Evolutionary conservation across 1,140 invertebrate genomes (phyloP).

Genomic region (Drosophila burlai): DNA sequence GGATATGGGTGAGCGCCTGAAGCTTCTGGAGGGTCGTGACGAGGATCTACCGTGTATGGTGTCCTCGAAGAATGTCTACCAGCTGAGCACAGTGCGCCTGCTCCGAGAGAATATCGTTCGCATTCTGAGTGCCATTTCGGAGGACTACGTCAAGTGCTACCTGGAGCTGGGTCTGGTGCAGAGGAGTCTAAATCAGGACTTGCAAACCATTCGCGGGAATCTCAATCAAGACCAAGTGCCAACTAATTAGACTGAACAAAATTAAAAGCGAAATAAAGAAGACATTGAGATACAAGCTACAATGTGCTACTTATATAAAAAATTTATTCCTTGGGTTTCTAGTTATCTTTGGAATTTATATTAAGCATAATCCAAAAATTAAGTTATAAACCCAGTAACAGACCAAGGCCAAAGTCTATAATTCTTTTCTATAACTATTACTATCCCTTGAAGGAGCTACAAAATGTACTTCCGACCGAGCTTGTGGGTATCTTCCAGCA

Average conservation of each 20-base stretch:
- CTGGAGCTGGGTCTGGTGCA: slow-evolving; percentile 2
- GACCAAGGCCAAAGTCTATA: background rate
- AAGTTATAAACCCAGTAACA: background rate
- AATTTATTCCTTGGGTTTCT: background rate
- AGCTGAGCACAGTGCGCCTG: slow-evolving; percentile 45
- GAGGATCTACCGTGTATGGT: slow-evolving; percentile 51
- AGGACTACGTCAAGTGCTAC: slow-evolving; percentile 3
- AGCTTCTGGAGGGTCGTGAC: slow-evolving; percentile 44
- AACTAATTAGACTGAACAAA: background rate
- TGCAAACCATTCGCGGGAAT: background rate
- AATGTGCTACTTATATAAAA: too few species aligned
- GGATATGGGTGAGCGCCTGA: slow-evolving; percentile 44
- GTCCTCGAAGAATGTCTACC: slow-evolving; percentile 55
- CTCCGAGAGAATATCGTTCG: slow-evolving; percentile 30
- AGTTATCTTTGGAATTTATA: background rate
- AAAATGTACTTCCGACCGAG: slow-evolving; percentile 19
- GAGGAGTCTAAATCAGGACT: background rate
- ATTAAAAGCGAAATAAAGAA: background rate
- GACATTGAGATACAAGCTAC: background rate
- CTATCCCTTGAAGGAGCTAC: background rate
- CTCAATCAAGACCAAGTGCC: background rate
- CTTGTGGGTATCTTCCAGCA: slow-evolving; percentile 65
- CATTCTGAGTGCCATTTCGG: slow-evolving; percentile 1
- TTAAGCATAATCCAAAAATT: background rate
- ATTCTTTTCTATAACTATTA: too few species aligned